Percentiles rank a stretch among this genome's conserved stretches.
Evolutionary conservation across 2,888 invertebrate species (phyloP).

Genomic region (Gerris lacustris): DNA sequence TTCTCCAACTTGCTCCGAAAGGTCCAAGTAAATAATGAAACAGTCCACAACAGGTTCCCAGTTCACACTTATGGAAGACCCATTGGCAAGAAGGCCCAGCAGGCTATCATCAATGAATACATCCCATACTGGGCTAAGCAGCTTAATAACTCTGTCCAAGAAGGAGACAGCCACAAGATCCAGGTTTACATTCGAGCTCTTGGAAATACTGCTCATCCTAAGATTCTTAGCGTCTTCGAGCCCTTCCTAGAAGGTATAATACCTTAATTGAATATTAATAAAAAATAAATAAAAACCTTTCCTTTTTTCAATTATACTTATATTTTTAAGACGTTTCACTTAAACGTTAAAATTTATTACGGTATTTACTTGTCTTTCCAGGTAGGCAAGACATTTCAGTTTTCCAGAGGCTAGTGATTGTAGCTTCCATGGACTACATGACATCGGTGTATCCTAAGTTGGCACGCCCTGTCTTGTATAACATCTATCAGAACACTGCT

Average conservation of each 20-base stretch:
- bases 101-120: slow-evolving; percentile 43
- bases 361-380: background rate
- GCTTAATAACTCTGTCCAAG: slow-evolving; percentile 43
- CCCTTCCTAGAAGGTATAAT: slow-evolving; percentile 47
- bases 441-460: slow-evolving; percentile 42
- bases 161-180: slow-evolving; percentile 45
- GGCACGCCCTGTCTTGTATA: slow-evolving; percentile 48
- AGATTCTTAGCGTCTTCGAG: slow-evolving; percentile 48
- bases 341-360: too few relatives aligned
- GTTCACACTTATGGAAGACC: slow-evolving; percentile 52
- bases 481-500: slow-evolving; percentile 52
- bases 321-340: too few relatives aligned
- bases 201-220: slow-evolving; percentile 51
- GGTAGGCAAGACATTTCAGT: slow-evolving; percentile 35
- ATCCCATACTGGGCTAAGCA: slow-evolving; percentile 47
- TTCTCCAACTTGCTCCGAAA: slow-evolving; percentile 49
- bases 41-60: slow-evolving; percentile 50
- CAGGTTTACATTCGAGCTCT: slow-evolving; percentile 52
- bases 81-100: slow-evolving; percentile 41
- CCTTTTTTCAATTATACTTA: background rate
- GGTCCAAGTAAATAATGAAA: slow-evolving; percentile 48
- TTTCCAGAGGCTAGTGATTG: slow-evolving; percentile 52
- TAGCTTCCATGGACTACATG: slow-evolving; percentile 45
- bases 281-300: background rate
- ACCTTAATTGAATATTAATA: background rate